Conservation (phyloP, 1,140 invertebrate genomes). For the Aethina tumida region DNA sequence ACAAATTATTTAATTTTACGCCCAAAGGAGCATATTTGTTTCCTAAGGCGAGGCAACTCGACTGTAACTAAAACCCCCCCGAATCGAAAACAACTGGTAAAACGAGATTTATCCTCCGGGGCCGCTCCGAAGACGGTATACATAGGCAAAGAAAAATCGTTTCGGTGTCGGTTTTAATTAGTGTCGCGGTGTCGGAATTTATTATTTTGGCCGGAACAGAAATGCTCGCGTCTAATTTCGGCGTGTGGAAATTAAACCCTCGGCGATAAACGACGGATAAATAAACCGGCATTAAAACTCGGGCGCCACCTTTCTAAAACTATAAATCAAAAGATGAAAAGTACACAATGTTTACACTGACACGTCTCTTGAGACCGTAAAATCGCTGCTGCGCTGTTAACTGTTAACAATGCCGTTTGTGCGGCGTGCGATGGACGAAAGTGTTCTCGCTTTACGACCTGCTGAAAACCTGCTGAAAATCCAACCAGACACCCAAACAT, state of each 20-base stretch:
- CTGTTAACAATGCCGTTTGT: constrained; percentile 13
- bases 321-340: constrained; percentile 13
- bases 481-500: constrained; percentile 8
- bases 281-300: no score
- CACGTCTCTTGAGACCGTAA: constrained; percentile 11
- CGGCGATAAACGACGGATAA: no score
- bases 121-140: no score
- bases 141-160: no score
- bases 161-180: no score
- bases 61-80: constrained; percentile 23
- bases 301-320: constrained; percentile 7
- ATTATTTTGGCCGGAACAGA: no score
- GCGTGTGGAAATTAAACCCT: no score
- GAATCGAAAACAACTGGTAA: constrained; percentile 21
- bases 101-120: constrained; percentile 6
- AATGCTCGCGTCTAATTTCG: no score
- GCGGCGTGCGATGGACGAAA: constrained; percentile 12
- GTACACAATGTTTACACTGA: constrained; percentile 12
- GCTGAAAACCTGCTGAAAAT: no score
- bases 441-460: no score
- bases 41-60: constrained; percentile 27
- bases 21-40: constrained; percentile 31
- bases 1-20: constrained; percentile 34
- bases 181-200: no score
- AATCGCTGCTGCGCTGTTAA: no score